Conservation (phyloP, 2,888 invertebrate species). For the Lithophane socia region DNA sequence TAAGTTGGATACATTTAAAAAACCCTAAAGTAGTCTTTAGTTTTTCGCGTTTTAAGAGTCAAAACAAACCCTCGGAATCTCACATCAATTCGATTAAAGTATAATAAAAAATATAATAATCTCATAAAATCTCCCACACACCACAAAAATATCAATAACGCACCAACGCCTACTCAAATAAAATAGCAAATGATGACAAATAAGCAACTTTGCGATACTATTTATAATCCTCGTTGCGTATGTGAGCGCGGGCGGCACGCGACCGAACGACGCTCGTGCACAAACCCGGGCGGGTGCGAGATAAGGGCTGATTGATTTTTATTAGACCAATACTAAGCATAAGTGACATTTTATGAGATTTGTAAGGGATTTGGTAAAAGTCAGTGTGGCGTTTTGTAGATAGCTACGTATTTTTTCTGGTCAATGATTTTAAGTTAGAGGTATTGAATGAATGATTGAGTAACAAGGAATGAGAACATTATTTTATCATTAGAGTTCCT, state of each 20-base stretch:
- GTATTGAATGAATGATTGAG: too few relatives aligned
- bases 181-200: conserved; percentile 68
- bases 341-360: conserved; percentile 52
- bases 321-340: conserved; percentile 58
- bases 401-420: not conserved
- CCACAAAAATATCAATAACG: conserved; percentile 42
- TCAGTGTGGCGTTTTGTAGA: conserved; percentile 21
- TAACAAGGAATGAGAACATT: not conserved
- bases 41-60: not conserved
- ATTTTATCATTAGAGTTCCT: not conserved
- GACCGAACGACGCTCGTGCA: conserved; percentile 37
- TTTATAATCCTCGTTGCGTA: conserved; percentile 52
- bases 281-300: conserved; percentile 26
- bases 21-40: not conserved
- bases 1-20: not conserved
- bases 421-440: not conserved
- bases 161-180: conserved; percentile 59
- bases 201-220: conserved; percentile 62
- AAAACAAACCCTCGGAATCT: not conserved
- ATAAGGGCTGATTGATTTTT: conserved; percentile 67
- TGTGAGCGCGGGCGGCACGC: conserved; percentile 53
- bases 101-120: not conserved
- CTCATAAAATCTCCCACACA: conserved; percentile 19
- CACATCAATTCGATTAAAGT: not conserved
- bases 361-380: conserved; percentile 19